Evolutionary conservation across 2,113 vertebrate genomes (phyloP).

Genomic region (Chinchilla lanigera): DNA sequence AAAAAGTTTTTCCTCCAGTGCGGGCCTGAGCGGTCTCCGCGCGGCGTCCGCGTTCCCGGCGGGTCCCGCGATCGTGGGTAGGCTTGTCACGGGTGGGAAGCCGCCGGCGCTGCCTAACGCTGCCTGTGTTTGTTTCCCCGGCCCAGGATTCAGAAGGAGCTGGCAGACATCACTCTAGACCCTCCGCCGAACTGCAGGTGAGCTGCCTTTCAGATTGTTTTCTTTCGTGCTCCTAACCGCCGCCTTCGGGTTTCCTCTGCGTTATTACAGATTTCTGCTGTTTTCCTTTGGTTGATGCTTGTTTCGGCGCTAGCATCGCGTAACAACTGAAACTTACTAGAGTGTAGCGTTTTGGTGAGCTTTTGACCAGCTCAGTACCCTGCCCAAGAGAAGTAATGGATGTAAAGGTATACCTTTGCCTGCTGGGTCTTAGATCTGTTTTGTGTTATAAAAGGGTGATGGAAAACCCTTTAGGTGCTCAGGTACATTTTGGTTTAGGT

Average conservation of each 20-base stretch:
- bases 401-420: neutral
- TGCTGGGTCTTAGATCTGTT: neutral
- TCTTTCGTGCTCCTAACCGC: neutral
- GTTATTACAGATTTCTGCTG: neutral
- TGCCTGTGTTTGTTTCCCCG: slow-evolving; percentile 68
- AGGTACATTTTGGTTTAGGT: neutral
- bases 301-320: neutral
- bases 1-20: neutral
- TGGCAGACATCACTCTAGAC: slow-evolving; percentile 98
- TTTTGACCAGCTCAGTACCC: neutral
- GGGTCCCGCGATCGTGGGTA: neutral
- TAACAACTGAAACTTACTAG: neutral
- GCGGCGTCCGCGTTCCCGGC: neutral
- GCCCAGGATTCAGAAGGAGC: slow-evolving; percentile 97
- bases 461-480: neutral
- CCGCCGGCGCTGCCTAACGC: slow-evolving; percentile 1
- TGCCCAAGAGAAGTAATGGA: neutral
- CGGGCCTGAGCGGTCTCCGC: neutral
- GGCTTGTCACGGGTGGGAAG: neutral
- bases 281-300: neutral
- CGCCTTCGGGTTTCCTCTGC: neutral
- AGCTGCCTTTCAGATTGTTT: slow-evolving; percentile 39
- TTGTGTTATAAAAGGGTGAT: neutral
- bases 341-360: neutral
- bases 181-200: slow-evolving; percentile 98